Evolutionary conservation across 2,888 invertebrate species (phyloP).

Genomic region (Malthinus seriepunctatus): DNA sequence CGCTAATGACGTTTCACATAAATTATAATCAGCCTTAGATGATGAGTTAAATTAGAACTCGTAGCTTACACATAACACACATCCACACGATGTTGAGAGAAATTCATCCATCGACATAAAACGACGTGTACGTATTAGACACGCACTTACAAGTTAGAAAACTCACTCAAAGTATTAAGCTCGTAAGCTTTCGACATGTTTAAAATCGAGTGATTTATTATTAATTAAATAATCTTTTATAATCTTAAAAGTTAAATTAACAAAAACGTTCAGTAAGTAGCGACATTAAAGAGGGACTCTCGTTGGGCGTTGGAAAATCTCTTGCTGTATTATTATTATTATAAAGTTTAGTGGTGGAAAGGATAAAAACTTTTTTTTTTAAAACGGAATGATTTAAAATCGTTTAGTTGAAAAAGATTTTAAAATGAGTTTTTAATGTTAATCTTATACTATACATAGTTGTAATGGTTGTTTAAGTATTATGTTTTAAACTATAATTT

Average conservation of each 20-base stretch:
- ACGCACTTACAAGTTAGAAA: slow-evolving; percentile 28
- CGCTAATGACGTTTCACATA: slow-evolving; percentile 45
- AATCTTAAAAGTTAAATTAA: neutral
- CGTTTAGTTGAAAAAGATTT: slow-evolving; percentile 31
- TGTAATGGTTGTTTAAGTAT: slow-evolving; percentile 38
- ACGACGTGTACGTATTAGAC: slow-evolving; percentile 16
- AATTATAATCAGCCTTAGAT: slow-evolving; percentile 46
- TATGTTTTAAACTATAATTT: slow-evolving; percentile 37
- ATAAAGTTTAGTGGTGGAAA: slow-evolving; percentile 2
- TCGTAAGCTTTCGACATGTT: slow-evolving; percentile 38
- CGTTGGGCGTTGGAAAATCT: slow-evolving; percentile 4
- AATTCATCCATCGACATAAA: no score
- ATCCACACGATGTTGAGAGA: no score
- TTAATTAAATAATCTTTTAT: slow-evolving; percentile 29
- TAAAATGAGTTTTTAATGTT: slow-evolving; percentile 28
- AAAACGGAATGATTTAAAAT: slow-evolving; percentile 36
- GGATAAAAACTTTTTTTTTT: slow-evolving; percentile 19
- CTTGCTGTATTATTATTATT: no score
- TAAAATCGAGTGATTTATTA: slow-evolving; percentile 35
- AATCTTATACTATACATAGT: slow-evolving; percentile 24
- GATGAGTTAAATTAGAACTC: slow-evolving; percentile 43
- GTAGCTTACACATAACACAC: neutral
- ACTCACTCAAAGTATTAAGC: slow-evolving; percentile 43
- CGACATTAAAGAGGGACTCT: neutral
- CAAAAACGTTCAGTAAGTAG: neutral